A percentile compares a stretch with the other conserved stretches of the same genome.
phyloP scores from a whole-genome alignment of 2,113 vertebrate genomes.

The Phoxinus phoxinus region DNA sequence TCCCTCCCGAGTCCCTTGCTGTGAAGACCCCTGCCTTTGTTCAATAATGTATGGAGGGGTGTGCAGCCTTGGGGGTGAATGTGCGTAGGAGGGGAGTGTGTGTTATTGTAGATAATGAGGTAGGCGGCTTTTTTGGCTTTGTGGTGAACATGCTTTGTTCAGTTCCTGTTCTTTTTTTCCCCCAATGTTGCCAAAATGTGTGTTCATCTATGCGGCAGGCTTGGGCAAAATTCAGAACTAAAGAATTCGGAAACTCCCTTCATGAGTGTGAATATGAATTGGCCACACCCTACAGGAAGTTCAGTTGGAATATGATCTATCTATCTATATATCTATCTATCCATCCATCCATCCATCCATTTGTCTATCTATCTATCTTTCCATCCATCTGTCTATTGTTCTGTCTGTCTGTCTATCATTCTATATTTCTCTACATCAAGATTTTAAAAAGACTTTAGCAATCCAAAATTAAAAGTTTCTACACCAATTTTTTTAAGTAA shows the following conservation, averaged over 20 bases:
- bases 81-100: conserved; percentile 23
- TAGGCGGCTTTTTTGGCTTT: conserved; percentile 2
- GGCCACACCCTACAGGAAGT: background rate
- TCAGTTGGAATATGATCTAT: background rate
- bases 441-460: background rate
- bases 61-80: conserved; percentile 49
- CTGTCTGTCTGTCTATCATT: background rate
- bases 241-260: background rate
- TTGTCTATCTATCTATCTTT: background rate
- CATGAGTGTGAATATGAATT: background rate
- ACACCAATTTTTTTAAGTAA: no score
- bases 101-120: conserved; percentile 29
- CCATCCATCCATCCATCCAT: background rate
- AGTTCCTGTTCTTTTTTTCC: background rate
- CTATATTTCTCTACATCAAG: background rate
- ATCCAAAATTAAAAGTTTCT: background rate
- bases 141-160: background rate
- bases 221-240: background rate
- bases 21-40: conserved; percentile 59
- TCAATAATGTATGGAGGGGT: conserved; percentile 68
- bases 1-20: conserved; percentile 56
- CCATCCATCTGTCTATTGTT: background rate
- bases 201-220: background rate
- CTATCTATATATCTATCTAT: background rate
- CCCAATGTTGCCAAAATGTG: background rate